Evolutionary conservation across 2,797 vertebrate genomes (phyloP).

Genomic region (Meda fulgida): DNA sequence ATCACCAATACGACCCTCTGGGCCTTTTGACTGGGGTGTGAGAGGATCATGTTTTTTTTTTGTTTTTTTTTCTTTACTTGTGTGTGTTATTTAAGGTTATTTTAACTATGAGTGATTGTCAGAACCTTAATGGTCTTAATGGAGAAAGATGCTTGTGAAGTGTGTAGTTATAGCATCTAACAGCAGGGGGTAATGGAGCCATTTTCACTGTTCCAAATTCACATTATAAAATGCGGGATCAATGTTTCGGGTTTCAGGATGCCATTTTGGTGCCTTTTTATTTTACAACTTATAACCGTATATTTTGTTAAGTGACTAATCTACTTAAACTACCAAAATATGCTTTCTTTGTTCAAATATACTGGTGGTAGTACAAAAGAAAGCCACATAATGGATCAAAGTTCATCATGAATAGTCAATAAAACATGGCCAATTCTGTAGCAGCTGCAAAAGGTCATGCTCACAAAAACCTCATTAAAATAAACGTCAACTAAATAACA

Average conservation of each 20-base stretch:
- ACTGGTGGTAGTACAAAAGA: neutral
- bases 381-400: neutral
- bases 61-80: neutral
- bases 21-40: constrained; percentile 54
- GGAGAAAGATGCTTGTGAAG: neutral
- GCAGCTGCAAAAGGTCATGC: neutral
- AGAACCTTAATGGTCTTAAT: neutral
- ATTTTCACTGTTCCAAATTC: neutral
- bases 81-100: neutral
- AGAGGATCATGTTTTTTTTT: constrained; percentile 18
- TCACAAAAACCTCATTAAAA: neutral
- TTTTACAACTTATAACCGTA: neutral
- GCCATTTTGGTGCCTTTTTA: neutral
- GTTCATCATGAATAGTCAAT: neutral
- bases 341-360: neutral
- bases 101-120: neutral
- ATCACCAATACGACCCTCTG: constrained; percentile 81
- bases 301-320: neutral
- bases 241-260: neutral
- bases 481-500: neutral
- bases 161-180: neutral
- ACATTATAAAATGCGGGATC: neutral
- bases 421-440: neutral
- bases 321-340: neutral
- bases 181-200: neutral